These are phyloP conservation scores for Ciconia boyciana DNA, from an alignment of 2,113 vertebrate genomes.

Conservation along the genomic window DNA sequence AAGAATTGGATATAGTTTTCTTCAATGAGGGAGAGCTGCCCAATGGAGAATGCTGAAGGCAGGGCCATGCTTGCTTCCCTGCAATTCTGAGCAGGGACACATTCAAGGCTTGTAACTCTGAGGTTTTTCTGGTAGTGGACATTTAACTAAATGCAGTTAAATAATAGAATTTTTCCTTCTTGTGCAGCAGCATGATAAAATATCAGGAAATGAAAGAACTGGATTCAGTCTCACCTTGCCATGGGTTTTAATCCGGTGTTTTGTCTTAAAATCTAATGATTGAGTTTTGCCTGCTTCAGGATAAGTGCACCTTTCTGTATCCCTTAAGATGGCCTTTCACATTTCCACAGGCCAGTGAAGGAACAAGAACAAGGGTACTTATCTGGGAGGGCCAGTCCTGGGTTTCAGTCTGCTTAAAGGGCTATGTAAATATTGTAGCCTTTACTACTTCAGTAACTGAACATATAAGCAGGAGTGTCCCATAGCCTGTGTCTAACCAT, in stretches of 20 bases:
- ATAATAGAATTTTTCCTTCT: background rate
- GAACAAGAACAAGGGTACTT: background rate
- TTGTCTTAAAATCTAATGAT: background rate
- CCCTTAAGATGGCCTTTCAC: background rate
- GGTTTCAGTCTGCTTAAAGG: background rate
- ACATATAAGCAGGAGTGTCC: background rate
- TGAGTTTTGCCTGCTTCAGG: background rate
- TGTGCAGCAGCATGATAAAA: background rate
- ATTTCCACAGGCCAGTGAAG: background rate
- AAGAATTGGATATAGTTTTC: fast-evolving
- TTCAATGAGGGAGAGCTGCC: background rate
- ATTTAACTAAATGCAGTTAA: background rate
- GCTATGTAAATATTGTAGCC: background rate
- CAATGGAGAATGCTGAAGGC: background rate
- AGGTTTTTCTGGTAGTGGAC: background rate
- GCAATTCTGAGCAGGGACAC: background rate
- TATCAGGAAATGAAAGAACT: background rate
- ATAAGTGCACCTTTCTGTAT: background rate
- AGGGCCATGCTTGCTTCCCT: background rate
- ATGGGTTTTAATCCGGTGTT: background rate
- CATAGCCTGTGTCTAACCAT: background rate
- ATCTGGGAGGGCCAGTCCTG: background rate
- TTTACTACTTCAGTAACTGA: background rate
- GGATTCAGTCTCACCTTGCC: background rate
- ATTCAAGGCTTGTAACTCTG: background rate